Base-by-base conservation (phyloP, 2,888 invertebrate genomes). In the Didymodactylos carnosus region DNA sequence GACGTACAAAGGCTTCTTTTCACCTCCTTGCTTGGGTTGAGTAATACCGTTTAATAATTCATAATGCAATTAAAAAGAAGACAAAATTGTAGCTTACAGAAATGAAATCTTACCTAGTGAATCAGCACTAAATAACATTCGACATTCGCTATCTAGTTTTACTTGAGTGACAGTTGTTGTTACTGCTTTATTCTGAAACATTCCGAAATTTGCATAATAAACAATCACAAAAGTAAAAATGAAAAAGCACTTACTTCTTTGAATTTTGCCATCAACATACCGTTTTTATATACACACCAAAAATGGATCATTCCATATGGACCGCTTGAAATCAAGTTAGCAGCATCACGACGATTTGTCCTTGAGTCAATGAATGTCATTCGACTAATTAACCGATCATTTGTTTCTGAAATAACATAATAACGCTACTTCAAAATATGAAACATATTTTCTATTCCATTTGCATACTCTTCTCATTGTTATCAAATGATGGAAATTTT, bases 251-350 rank as follows among this genome's bases (percentile, higher is more conserved):
- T 77, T 77, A 83, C 82, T 77, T 79, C 82, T 53, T 79, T 77
- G 76, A 83, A 83, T 77, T 81, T 79, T 8, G 81, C 81, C 77
- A 80, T 76, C 62, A 83, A 78, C 25, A 76, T 75, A 14, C 82
- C 82, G 13, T 83, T 83, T 71, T 82, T 79, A 77, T 80, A 83
- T 39, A 83, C 80, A 74, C 81, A 82, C 83, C 83, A 83, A 75
- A 83, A 80, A 73, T 77, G 77, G 43, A 80, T 80, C 23, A 79
- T 76, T 19, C 79, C 79, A n/a, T 76, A 71, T 4, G 82, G 82
- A 40, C 83, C 83, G 73, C 81, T 81, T 25, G 82, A 78, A 8
- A 83, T 78, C 16, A 83, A 79, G 13, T 80, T 79, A 25, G 80
- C 83, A 5, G 69, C 27, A 49, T 62, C 62, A 25, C 39, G 62